Evolutionary conservation across 2,888 invertebrate genomes (phyloP).

Genomic region (Pammene aurita): DNA sequence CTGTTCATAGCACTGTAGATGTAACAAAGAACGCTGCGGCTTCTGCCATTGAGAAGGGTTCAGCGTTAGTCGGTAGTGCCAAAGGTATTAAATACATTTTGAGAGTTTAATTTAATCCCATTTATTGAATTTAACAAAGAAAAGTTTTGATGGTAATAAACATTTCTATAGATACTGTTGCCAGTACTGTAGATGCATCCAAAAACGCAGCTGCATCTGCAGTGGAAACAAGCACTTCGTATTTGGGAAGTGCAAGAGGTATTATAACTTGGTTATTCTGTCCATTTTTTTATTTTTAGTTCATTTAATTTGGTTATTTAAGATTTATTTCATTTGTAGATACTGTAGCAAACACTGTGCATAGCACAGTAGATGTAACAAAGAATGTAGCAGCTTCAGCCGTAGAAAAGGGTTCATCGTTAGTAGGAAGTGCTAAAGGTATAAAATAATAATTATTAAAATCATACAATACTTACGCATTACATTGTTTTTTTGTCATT

Average conservation of each 20-base stretch:
- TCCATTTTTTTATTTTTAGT: background rate
- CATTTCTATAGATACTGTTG: conserved; percentile 19
- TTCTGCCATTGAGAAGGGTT: conserved; percentile 44
- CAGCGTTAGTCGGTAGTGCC: conserved; percentile 45
- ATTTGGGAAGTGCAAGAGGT: conserved; percentile 40
- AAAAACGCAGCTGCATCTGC: conserved; percentile 23
- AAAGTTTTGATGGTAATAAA: background rate
- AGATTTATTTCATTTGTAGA: conserved; percentile 50
- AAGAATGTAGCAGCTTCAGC: conserved; percentile 58
- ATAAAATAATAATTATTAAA: conserved; percentile 26
- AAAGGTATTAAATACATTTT: conserved; percentile 43
- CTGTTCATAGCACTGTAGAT: conserved; percentile 44
- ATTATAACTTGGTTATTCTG: background rate
- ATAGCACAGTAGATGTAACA: conserved; percentile 57
- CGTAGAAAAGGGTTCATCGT: conserved; percentile 55
- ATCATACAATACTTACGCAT: background rate
- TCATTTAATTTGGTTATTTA: conserved; percentile 21
- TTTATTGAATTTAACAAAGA: background rate
- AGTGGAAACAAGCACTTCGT: conserved; percentile 11
- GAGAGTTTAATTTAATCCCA: no score
- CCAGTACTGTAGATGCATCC: conserved; percentile 18
- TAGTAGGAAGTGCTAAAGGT: conserved; percentile 56
- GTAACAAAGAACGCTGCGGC: conserved; percentile 45
- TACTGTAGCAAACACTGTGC: conserved; percentile 54
- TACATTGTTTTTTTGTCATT: background rate